These are phyloP conservation scores for Dreissena polymorpha DNA, from an alignment of 1,140 invertebrate species.

Conservation along the genomic window DNA sequence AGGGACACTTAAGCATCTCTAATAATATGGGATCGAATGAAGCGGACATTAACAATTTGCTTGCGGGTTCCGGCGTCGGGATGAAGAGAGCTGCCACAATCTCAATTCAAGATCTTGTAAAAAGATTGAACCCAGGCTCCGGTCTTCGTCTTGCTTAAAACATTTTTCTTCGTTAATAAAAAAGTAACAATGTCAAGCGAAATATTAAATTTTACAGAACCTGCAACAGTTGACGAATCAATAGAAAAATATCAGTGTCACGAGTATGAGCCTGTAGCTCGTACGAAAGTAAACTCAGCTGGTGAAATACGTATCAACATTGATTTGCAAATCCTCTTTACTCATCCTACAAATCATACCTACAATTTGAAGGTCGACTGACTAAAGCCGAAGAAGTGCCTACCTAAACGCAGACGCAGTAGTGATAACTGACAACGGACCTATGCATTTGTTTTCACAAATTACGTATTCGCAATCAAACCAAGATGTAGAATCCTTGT, in stretches of 20 bases:
- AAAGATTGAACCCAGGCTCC: no score
- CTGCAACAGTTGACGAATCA: no score
- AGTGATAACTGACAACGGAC: background rate
- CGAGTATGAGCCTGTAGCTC: constrained; percentile 6
- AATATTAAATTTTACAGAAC: no score
- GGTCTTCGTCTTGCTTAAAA: no score
- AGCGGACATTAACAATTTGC: background rate
- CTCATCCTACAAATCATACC: background rate
- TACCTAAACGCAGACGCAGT: background rate
- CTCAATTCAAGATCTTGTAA: no score
- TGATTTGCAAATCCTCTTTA: no score
- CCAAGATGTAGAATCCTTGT: background rate
- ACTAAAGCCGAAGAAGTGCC: background rate
- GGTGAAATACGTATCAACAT: no score
- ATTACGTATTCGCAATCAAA: background rate
- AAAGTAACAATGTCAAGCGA: no score
- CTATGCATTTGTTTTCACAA: background rate
- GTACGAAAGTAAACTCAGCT: background rate
- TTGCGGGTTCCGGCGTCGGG: background rate
- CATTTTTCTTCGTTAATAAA: no score
- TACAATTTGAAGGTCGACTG: background rate
- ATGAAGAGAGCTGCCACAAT: no score
- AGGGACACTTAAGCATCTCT: background rate
- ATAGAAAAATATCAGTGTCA: background rate
- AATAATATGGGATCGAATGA: background rate